These are phyloP conservation scores for Drosophila anomalata DNA, from an alignment of 2,888 invertebrate genomes.

Conservation along the genomic window DNA sequence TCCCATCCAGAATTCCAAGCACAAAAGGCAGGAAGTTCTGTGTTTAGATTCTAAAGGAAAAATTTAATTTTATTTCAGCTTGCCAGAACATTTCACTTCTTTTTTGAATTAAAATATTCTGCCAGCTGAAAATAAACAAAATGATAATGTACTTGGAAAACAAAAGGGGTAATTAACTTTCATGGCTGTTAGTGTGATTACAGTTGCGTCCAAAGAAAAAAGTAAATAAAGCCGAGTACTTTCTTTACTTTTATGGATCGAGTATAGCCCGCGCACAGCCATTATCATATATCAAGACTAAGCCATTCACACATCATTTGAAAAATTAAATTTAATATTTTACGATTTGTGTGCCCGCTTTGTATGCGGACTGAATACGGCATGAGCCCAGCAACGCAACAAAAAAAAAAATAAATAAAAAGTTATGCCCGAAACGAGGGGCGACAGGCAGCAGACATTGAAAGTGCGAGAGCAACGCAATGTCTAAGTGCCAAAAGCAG, in stretches of 20 bases:
- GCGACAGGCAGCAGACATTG: constrained; percentile 22
- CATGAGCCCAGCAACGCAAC: constrained; percentile 49
- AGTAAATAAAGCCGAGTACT: constrained; percentile 37
- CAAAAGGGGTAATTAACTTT: constrained; percentile 35
- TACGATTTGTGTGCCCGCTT: constrained; percentile 68
- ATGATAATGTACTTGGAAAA: constrained; percentile 14
- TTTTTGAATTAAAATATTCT: constrained; percentile 5
- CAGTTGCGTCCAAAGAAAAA: constrained; percentile 9
- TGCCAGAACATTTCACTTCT: constrained; percentile 9
- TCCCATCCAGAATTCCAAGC: constrained; percentile 22
- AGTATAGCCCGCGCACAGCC: constrained; percentile 25
- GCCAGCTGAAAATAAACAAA: constrained; percentile 13
- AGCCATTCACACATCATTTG: constrained; percentile 80
- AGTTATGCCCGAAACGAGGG: constrained; percentile 60
- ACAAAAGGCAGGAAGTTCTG: constrained; percentile 17
- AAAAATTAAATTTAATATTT: constrained; percentile 81
- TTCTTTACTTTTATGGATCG: constrained; percentile 22
- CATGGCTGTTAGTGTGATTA: constrained; percentile 32
- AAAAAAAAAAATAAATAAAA: constrained; percentile 52
- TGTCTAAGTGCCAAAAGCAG: constrained; percentile 64
- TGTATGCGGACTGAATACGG: constrained; percentile 34
- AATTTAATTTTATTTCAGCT: not conserved
- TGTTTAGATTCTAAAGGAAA: constrained; percentile 4
- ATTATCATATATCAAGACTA: constrained; percentile 72
- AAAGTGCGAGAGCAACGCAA: constrained; percentile 71